Base-by-base conservation (phyloP, 2,797 vertebrate species). In the Phoebastria nigripes region DNA sequence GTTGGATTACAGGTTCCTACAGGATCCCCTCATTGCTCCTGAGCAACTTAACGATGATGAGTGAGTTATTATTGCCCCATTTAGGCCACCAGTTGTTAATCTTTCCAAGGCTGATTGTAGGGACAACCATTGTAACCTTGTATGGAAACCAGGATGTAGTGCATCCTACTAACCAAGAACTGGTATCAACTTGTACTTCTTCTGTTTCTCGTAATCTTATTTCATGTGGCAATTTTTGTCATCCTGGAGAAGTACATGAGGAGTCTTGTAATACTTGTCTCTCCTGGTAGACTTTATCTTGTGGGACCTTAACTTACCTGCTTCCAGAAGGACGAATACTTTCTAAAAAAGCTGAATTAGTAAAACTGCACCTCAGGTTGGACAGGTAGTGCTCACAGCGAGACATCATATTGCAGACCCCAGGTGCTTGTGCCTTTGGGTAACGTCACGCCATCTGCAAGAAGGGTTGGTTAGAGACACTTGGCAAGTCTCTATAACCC, bases 1-100 rank as follows among this genome's bases (percentile, higher is more conserved):
- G 88, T n/a, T 54, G 67, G 63, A 85, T 89, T 94, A 91, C 79
- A 93, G 92, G 73, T 93, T 91, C 82, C 71, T 93, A 10, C 81
- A 91, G 94, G 56, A 88, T 95, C 31, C 37, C 51, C 71, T 81
- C 77, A 52, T 90, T 91, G 51, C 73, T 96, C 92, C 93, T 71
- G 93, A 91, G 90, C 83, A 86, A 65, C 22, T 91, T 91, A 90
- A 91, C 31, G 5, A 54, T 61, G 67, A 92, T 88, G 78, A 83
- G 66, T 84, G 65, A 84, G 67, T 96, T 85, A 42, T 74, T 70
- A 33, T 31, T 77, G 35, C 84, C 54, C 65, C 19, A 56, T 71
- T 82, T 93, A 74, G 67, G 63, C 37, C 24, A 52, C 77, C 76
- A 67, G 37, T 82, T 94, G 58, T 78, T 89, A 87, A 59, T 86